Conservation (phyloP, 1,140 invertebrate species). For the Drosophila equinoxialis region DNA sequence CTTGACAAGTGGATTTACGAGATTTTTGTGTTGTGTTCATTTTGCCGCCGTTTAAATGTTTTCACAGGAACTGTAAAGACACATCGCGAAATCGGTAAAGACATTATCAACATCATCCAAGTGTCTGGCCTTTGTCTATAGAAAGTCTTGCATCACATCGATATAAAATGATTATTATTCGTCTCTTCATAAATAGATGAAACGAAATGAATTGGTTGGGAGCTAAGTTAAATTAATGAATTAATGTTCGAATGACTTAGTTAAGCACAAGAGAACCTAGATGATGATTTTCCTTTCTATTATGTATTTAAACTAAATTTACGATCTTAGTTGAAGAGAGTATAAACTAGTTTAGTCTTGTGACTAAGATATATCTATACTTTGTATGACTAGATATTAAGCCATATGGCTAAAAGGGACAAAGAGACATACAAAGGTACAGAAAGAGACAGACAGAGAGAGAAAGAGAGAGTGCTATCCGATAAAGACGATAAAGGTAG, state of each 20-base stretch:
- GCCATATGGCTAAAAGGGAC: background rate
- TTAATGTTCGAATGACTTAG: no score
- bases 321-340: no score
- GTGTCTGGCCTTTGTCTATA: background rate
- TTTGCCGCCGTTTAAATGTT: background rate
- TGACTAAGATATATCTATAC: no score
- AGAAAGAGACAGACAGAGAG: no score
- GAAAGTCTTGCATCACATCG: background rate
- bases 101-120: background rate
- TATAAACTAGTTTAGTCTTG: no score
- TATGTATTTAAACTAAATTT: no score
- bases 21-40: background rate
- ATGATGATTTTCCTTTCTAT: no score
- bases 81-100: background rate
- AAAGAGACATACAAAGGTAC: background rate
- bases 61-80: background rate
- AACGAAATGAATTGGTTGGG: no score
- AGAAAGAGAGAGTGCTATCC: no score
- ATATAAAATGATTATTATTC: background rate
- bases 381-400: no score
- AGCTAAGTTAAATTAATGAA: background rate
- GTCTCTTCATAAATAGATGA: background rate
- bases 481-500: background rate
- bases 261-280: no score
- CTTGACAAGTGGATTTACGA: slow-evolving; percentile 9